Percentiles rank a stretch among this genome's conserved stretches.
Evolutionary conservation across 2,797 vertebrate genomes (phyloP).

Genomic region (Carcharodon carcharias): DNA sequence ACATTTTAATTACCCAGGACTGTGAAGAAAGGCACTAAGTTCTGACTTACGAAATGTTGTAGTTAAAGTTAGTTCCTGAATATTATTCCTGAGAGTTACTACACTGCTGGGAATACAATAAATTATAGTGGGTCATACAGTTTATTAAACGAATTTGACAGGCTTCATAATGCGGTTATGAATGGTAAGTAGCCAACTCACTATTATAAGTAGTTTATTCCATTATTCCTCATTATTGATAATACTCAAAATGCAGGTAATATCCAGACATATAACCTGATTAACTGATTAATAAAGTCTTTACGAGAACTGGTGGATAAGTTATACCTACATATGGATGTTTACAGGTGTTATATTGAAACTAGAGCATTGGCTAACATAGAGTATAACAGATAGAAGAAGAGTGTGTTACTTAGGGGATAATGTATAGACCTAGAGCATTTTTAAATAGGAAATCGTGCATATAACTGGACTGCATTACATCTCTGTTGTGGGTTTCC

Average conservation of each 20-base stretch:
- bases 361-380: background rate
- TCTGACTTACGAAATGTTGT: background rate
- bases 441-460: no score
- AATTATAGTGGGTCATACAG: background rate
- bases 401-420: background rate
- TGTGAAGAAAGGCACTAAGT: background rate
- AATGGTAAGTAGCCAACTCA: background rate
- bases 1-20: conserved; percentile 25
- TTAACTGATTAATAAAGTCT: background rate
- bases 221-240: background rate
- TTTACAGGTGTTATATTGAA: background rate
- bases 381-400: background rate
- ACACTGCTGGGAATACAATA: background rate
- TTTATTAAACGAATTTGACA: background rate
- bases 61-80: conserved; percentile 26
- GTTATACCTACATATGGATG: background rate
- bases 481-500: no score
- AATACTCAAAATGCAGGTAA: background rate
- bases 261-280: background rate
- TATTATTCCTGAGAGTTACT: background rate
- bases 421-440: no score
- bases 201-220: background rate
- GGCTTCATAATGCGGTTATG: background rate
- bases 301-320: background rate
- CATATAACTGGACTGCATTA: no score